phyloP scores from a whole-genome alignment of 2,797 vertebrate genomes.

The Huso huso region DNA sequence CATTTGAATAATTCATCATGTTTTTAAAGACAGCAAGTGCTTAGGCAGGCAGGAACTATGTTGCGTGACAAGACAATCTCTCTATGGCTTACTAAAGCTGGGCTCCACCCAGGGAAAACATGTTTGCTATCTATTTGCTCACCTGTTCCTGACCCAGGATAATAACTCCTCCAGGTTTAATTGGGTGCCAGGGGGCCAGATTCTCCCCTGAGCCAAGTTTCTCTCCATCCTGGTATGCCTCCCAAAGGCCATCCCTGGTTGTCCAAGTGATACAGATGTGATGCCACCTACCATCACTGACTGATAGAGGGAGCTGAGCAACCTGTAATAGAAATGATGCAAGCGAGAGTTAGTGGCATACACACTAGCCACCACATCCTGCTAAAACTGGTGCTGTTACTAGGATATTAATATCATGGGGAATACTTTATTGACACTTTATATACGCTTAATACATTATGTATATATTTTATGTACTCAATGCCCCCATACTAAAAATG shows the following conservation, averaged over 20 bases:
- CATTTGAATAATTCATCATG: background rate
- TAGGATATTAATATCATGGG: too few species aligned
- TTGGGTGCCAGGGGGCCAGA: constrained; percentile 95
- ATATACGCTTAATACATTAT: too few species aligned
- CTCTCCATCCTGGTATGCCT: constrained; percentile 88
- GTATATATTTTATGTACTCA: too few species aligned
- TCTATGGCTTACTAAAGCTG: constrained; percentile 17
- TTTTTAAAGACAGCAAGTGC: background rate
- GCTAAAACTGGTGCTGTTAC: too few species aligned
- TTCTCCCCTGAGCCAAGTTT: constrained; percentile 84
- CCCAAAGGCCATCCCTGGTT: constrained; percentile 92
- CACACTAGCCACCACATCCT: too few species aligned
- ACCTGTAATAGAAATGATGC: constrained; percentile 61
- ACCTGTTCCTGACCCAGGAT: constrained; percentile 97
- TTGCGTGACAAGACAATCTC: constrained; percentile 32
- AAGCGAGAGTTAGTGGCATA: background rate
- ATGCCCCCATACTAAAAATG: too few species aligned
- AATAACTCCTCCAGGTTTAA: constrained; percentile 90
- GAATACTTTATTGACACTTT: too few species aligned
- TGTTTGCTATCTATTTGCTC: constrained; percentile 28
- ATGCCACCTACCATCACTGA: constrained; percentile 92
- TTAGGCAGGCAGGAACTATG: background rate
- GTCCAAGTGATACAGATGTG: constrained; percentile 95
- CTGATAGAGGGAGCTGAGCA: constrained; percentile 81
- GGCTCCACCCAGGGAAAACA: constrained; percentile 4